Conservation (phyloP, 2,888 invertebrate species). For the Strigamia crassipes region DNA sequence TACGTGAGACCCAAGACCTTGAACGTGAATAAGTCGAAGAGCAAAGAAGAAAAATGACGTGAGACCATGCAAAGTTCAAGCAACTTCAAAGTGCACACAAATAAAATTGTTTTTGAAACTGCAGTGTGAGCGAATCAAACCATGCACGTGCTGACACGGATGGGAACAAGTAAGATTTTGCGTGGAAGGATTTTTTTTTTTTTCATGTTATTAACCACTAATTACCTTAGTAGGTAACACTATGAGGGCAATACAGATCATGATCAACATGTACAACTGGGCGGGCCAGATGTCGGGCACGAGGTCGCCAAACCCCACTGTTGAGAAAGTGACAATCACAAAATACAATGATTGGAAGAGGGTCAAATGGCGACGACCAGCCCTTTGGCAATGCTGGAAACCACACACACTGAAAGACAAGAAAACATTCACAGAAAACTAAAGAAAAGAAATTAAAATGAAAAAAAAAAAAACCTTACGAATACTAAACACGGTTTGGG, state of each 20-base stretch:
- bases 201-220: background rate
- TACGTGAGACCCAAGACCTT: background rate
- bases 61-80: background rate
- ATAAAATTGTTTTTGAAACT: background rate
- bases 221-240: conserved; percentile 93
- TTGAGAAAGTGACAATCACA: conserved; percentile 97
- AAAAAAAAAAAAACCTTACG: background rate
- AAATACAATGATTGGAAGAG: conserved; percentile 96
- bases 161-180: background rate
- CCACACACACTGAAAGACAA: conserved; percentile 81
- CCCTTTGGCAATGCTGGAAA: conserved; percentile 93
- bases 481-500: no score
- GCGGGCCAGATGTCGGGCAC: conserved; percentile 98
- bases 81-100: background rate
- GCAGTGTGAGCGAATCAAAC: background rate
- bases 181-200: background rate
- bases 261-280: conserved; percentile 95
- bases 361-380: conserved; percentile 92
- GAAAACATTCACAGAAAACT: background rate
- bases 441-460: background rate
- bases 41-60: background rate
- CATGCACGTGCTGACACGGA: background rate
- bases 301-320: conserved; percentile 96
- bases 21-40: background rate
- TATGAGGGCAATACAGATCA: conserved; percentile 95